These are phyloP conservation scores for Pasiphila rectangulata DNA, from an alignment of 2,888 invertebrate species.

Conservation along the genomic window DNA sequence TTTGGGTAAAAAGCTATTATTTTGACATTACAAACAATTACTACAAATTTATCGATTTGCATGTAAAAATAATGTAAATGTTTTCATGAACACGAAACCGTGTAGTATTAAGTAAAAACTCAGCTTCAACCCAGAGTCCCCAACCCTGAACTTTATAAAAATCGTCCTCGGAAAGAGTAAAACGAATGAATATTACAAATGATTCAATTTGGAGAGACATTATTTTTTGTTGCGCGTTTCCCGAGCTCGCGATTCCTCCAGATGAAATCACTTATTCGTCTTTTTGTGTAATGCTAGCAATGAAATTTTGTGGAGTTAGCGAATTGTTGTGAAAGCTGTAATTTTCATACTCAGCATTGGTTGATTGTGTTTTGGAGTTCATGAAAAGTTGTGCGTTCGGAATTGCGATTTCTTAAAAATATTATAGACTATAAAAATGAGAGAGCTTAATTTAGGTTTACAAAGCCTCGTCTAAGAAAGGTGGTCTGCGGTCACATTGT, in stretches of 20 bases:
- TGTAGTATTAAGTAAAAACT: neutral
- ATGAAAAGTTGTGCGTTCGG: neutral
- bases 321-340: constrained; percentile 12
- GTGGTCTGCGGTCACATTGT: no score
- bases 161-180: constrained; percentile 57
- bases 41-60: no score
- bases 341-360: constrained; percentile 4
- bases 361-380: neutral
- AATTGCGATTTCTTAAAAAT: neutral
- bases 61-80: no score
- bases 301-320: constrained; percentile 42
- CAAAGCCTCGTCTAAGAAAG: neutral
- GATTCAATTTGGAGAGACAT: constrained; percentile 71
- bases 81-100: neutral
- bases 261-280: constrained; percentile 60
- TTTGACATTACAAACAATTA: no score
- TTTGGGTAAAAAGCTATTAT: no score
- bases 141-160: constrained; percentile 40
- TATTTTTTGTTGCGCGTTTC: constrained; percentile 64
- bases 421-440: neutral
- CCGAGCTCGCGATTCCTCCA: constrained; percentile 54
- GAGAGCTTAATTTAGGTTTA: neutral
- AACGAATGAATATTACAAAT: constrained; percentile 74
- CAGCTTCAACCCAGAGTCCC: neutral
- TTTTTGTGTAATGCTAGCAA: constrained; percentile 53